Base-by-base conservation (phyloP, 30 jellyfish, hydroid and myxozoan species). In the Clytia hemisphaerica region DNA sequence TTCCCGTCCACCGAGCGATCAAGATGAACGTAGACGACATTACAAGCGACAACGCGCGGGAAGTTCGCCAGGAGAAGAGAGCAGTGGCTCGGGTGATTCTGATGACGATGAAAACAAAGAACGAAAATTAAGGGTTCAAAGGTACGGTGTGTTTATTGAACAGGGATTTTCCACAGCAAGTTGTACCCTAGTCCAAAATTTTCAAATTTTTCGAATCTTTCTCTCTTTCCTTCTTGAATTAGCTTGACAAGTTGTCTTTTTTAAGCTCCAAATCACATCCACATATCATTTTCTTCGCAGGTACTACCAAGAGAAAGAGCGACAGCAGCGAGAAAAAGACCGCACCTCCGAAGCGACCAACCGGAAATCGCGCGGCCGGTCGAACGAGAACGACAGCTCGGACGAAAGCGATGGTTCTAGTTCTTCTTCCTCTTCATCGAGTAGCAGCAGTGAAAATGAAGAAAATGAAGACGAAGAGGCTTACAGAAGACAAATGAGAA, bases 391-490 rank as follows among this genome's bases (percentile, higher is more conserved):
- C 19, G 26, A 45, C 29, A 65, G 38, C 21, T 44, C 32, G 37
- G 67, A 30, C 6, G 19, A 32, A 44, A 25, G 30, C 19, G 70
- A 57, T 9, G 44, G 70, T 7, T 57, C 70, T 9, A n/a, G n/a
- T n/a, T n/a, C n/a, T n/a, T 25, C 37, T 15, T 22, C 37, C 38
- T 25, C 37, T 28, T 25, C 49, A 14, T 65, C 78, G 28, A 65
- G 72, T 30, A 19, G 47, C 34, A 27, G 30, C 14, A 27, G 53
- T 3, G 61, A 65, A 7, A 67, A 25, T n/a, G 78, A 65, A 24
- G 78, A 37, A 14, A 42, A 65, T 45, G 78, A 65, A 14, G 78
- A 65, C 34, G 78, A 65, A 19, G 25, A 67, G 4, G 32, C 78
- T n/a, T 65, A 65, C 25, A 40, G 78, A 6, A 65, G 42, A 7